phyloP scores from a whole-genome alignment of 2,113 vertebrate genomes.

The Pituophis catenifer region DNA sequence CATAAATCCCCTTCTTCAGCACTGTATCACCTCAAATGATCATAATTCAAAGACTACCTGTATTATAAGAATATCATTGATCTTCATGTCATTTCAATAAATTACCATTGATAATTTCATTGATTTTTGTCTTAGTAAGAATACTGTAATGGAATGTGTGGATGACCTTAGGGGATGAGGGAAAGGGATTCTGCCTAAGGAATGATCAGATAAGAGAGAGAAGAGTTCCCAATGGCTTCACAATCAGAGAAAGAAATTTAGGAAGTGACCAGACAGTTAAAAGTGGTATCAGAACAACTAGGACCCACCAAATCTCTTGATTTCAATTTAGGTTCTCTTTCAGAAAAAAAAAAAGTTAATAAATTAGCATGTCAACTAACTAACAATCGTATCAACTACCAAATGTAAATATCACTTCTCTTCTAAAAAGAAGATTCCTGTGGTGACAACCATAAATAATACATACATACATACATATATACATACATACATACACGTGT shows the following conservation, averaged over 20 bases:
- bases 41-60: neutral
- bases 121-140: neutral
- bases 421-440: neutral
- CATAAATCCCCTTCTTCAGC: neutral
- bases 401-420: neutral
- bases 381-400: neutral
- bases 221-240: neutral
- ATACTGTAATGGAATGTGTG: neutral
- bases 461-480: neutral
- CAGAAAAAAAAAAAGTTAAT: neutral
- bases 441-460: neutral
- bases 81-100: neutral
- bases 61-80: neutral
- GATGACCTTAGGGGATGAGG: neutral
- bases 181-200: neutral
- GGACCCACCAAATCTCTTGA: neutral
- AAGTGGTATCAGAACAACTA: neutral
- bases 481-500: too few relatives aligned
- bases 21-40: neutral
- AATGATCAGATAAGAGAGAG: neutral
- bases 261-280: neutral
- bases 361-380: neutral
- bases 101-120: neutral
- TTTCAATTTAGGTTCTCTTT: neutral
- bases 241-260: neutral